phyloP scores from a whole-genome alignment of 2,797 vertebrate genomes.

The Podarcis siculus region DNA sequence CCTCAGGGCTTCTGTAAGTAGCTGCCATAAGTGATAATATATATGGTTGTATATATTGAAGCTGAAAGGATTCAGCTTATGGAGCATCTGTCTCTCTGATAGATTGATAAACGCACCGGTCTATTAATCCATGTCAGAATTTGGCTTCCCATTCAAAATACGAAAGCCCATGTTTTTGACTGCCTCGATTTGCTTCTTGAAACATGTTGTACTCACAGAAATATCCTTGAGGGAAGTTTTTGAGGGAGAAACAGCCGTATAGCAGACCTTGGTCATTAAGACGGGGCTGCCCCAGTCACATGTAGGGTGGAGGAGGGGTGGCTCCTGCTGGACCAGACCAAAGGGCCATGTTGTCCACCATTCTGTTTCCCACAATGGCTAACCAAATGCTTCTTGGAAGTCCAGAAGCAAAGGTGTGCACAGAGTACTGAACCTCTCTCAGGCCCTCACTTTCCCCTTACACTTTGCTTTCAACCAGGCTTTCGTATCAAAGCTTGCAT shows the following conservation, averaged over 20 bases:
- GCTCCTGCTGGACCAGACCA: too few relatives aligned
- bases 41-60: neutral
- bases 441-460: neutral
- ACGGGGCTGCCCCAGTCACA: neutral
- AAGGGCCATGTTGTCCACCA: too few relatives aligned
- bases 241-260: too few relatives aligned
- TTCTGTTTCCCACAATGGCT: too few relatives aligned
- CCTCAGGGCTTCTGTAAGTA: neutral
- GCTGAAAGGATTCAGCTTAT: conserved; percentile 3
- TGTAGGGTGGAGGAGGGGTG: neutral
- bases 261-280: neutral
- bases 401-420: neutral
- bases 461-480: neutral
- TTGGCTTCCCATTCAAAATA: neutral
- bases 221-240: too few relatives aligned
- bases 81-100: neutral
- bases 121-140: neutral
- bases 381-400: too few relatives aligned
- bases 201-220: too few relatives aligned
- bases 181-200: too few relatives aligned
- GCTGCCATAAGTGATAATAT: neutral
- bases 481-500: neutral
- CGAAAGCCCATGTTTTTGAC: too few relatives aligned
- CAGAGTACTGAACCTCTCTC: neutral
- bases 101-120: neutral